Evolutionary conservation across 2,113 vertebrate genomes (phyloP), one percentile per base, ranked within the genome.

Genomic region (Chlorodrepanis virens): DNA sequence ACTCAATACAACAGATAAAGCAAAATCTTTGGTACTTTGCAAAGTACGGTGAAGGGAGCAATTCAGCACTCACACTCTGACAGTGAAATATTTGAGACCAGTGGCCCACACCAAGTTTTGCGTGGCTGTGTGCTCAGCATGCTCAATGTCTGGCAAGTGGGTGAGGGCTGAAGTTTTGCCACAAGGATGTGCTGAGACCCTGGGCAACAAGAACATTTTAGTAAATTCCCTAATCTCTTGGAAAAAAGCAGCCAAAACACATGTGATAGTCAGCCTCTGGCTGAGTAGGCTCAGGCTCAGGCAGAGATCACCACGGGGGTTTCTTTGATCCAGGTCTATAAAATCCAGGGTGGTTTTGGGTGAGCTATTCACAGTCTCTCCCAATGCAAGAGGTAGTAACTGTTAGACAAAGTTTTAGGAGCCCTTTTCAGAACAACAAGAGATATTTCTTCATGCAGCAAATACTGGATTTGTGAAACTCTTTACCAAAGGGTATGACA

Each of bases 61-160:
- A 61, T 53, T 50, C 45, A 68, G 42, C 8, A 2, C 42, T 64
- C 71, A 44, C 29, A 44, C 8, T 18, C 8, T 14, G 23, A 10
- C 2, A 4, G 69, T 61, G 52, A 65, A 87, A 59, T 59, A 63
- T 67, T 61, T 92, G 45, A 39, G 53, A 31, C 68, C 44, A 35
- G 8, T 39, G 29, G 35, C 6, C 33, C 23, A 23, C 27, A 23
- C 12, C 4, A 2, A 72, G 28, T 9, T 78, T 71, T 70, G 21
- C 0, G 0, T 52, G 54, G 28, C 24, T 59, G 23, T 21, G 24
- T 8, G 5, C 47, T 89, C 3, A 0, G 42, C 3, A 6, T 1
- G 0, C 53, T 83, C 56, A 5, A 7, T 31, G 44, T 54, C 39
- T 77, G 63, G 0, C 21, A 16, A 42, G 44, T 24, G 39, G 54